phyloP scores from a whole-genome alignment of 2,888 invertebrate genomes.

The Gastracanthus pulcherrimus region DNA sequence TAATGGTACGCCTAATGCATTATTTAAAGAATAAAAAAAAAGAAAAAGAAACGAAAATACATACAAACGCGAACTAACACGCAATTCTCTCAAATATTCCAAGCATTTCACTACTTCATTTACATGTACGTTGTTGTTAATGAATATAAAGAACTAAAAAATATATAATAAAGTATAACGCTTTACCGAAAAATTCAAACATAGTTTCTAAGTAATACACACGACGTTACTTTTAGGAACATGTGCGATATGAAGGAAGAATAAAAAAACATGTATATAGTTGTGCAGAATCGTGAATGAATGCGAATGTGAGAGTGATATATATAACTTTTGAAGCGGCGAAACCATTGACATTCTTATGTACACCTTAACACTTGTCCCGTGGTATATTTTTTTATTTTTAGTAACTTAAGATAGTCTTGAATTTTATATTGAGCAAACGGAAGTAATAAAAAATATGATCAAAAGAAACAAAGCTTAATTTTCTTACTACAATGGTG shows the following conservation, averaged over 20 bases:
- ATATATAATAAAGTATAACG: slow-evolving; percentile 70
- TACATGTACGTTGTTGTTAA: slow-evolving; percentile 75
- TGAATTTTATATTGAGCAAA: slow-evolving; percentile 9
- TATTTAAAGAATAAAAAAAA: slow-evolving; percentile 60
- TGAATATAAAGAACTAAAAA: slow-evolving; percentile 65
- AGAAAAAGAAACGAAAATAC: slow-evolving; percentile 16
- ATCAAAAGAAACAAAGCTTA: slow-evolving; percentile 23
- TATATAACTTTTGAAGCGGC: slow-evolving; percentile 42
- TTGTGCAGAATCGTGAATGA: slow-evolving; percentile 47
- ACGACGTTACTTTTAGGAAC: slow-evolving; percentile 71
- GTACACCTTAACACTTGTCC: slow-evolving; percentile 51
- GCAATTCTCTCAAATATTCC: slow-evolving; percentile 70
- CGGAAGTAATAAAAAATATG: slow-evolving; percentile 15
- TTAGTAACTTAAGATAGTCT: slow-evolving; percentile 40
- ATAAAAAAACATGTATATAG: slow-evolving; percentile 60
- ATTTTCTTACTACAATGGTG: slow-evolving; percentile 41
- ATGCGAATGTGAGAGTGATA: slow-evolving; percentile 6
- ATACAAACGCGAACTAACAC: slow-evolving; percentile 66
- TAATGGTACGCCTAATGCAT: slow-evolving; percentile 68
- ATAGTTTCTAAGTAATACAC: slow-evolving; percentile 68
- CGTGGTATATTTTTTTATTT: slow-evolving; percentile 9
- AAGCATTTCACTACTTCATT: slow-evolving; percentile 72
- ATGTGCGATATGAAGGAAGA: slow-evolving; percentile 62
- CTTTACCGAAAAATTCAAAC: slow-evolving; percentile 73
- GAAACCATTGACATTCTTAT: slow-evolving; percentile 44